Evolutionary conservation across 2,888 invertebrate species (phyloP), one percentile per base, ranked within the genome.

Genomic region (Mystacides longicornis): DNA sequence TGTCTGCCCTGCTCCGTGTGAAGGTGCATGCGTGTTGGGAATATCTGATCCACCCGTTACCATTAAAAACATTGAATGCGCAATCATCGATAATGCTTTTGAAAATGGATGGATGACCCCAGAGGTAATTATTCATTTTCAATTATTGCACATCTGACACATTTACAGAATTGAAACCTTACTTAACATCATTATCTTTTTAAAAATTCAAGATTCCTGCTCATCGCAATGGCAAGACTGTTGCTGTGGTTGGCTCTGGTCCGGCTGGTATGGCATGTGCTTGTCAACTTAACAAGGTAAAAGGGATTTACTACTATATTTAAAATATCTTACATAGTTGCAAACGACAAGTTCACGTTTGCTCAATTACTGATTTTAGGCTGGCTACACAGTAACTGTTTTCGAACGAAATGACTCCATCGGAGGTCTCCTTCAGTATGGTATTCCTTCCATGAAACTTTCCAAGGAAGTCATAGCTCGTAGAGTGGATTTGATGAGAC

Each of bases 381-480:
- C 90, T 46, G 98, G 98, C 0, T 97, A 99, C 76, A 75, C 76
- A n/a, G 94, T 98, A 1, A 95, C 94, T 0, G 96, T 99, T 37
- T 98, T 89, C 73, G 99, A 99, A 70, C 82, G 98, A 55, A 98
- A 98, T 73, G 96, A 98, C 73, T 83, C 94, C 9, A 78, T 93
- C 2, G 98, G 98, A 55, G 99, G 99, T 0, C 79, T 99, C 20
- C 77, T 99, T 49, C 93, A 95, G 68, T 99, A 99, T 72, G 99
- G 99, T 56, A 99, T 99, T 69, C 99, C 99, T 16, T 94, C 93
- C 5, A 99, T 99, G 98, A 99, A 99, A 75, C 79, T 99, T 9
- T 88, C 92, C 67, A 99, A 98, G 73, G 82, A 87, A 59, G 93
- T 95, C 53, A 95, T 99, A 0, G 89, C 91, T 66, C 77, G 98